Evolutionary conservation across 2,797 vertebrate genomes (phyloP).

Genomic region (Falco novaeseelandiae): DNA sequence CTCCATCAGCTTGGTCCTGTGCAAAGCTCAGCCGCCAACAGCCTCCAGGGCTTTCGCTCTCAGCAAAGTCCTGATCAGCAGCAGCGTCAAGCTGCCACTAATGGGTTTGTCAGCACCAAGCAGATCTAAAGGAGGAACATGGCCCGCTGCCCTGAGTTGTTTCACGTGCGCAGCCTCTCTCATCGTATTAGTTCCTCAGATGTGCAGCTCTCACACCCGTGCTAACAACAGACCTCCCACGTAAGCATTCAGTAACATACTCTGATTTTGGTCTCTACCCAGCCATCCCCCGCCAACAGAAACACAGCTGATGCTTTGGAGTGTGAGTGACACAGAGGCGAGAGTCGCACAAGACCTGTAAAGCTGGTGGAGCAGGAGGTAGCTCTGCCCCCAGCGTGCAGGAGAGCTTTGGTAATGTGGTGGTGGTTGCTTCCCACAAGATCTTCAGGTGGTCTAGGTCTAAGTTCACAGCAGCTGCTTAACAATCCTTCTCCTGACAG

Average conservation of each 20-base stretch:
- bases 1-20: background rate
- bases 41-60: background rate
- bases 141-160: background rate
- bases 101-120: constrained; percentile 31
- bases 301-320: background rate
- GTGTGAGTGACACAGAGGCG: background rate
- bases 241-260: background rate
- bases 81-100: background rate
- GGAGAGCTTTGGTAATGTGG: background rate
- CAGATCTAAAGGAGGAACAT: background rate
- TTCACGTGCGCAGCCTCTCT: background rate
- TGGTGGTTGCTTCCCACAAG: background rate
- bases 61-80: background rate
- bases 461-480: background rate
- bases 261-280: background rate
- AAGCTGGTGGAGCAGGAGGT: background rate
- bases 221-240: constrained; percentile 29
- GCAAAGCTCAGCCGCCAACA: background rate
- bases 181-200: background rate
- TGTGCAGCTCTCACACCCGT: background rate
- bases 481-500: background rate
- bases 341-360: background rate
- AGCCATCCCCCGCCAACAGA: background rate
- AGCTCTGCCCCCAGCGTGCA: background rate
- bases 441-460: background rate